A percentile compares a stretch with the other conserved stretches of the same genome.
phyloP scores from a whole-genome alignment of 2,888 invertebrate species.

The Sussaba pulchella region DNA sequence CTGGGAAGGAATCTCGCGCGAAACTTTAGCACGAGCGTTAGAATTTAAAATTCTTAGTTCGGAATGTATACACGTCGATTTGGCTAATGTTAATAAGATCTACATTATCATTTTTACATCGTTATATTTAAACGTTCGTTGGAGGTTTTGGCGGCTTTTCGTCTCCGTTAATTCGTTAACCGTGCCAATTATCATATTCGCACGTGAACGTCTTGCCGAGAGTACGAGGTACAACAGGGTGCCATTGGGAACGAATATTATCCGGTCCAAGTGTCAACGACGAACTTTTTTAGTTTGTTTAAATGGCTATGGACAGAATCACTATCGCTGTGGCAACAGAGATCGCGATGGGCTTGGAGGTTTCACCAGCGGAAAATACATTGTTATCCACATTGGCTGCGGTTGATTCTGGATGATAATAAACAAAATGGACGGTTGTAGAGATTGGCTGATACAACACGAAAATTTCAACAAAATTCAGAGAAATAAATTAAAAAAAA shows the following conservation, averaged over 20 bases:
- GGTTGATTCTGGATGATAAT: constrained; percentile 82
- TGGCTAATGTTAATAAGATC: constrained; percentile 45
- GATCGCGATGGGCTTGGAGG: constrained; percentile 81
- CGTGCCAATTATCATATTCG: constrained; percentile 48
- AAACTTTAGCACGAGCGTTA: constrained; percentile 8
- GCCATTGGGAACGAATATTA: constrained; percentile 20
- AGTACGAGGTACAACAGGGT: constrained; percentile 28
- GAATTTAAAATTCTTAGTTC: constrained; percentile 33
- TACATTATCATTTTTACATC: constrained; percentile 61
- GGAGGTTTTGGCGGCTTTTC: constrained; percentile 33
- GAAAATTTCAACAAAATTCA: constrained; percentile 6
- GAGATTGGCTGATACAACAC: constrained; percentile 65
- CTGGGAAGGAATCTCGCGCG: not conserved
- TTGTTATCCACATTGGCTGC: constrained; percentile 79
- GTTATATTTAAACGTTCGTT: constrained; percentile 48
- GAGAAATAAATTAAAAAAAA: constrained; percentile 37
- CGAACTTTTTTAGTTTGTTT: constrained; percentile 44
- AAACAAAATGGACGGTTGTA: constrained; percentile 78
- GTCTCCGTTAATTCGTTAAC: constrained; percentile 24
- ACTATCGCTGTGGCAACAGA: constrained; percentile 80
- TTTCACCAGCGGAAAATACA: constrained; percentile 79
- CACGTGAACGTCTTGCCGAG: constrained; percentile 33
- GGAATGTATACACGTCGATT: constrained; percentile 61
- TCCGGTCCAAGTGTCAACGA: constrained; percentile 30
- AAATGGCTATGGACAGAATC: constrained; percentile 79